phyloP scores from a whole-genome alignment of 2,113 vertebrate genomes.

The Podocnemis expansa region DNA sequence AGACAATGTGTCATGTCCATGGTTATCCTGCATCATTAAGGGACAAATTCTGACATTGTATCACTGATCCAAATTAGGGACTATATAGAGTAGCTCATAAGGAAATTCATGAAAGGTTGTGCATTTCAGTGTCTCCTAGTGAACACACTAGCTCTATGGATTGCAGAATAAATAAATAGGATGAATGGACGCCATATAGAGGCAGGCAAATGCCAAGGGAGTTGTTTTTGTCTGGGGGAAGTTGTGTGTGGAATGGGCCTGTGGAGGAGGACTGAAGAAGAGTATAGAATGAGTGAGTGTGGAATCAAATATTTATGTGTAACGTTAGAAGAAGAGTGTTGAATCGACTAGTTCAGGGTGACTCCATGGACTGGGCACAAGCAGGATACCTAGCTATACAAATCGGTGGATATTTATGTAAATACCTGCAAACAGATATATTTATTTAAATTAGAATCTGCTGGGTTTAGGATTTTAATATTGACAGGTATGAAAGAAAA shows the following conservation, averaged over 20 bases:
- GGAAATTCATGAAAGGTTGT: neutral
- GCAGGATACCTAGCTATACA: no score
- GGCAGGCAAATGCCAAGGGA: neutral
- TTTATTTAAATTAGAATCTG: no score
- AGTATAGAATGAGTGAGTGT: no score
- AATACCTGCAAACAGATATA: no score
- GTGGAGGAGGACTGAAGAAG: neutral
- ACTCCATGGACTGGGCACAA: neutral
- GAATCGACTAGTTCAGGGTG: no score
- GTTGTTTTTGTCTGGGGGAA: neutral
- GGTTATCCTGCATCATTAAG: neutral
- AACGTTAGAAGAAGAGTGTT: no score
- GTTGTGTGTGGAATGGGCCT: neutral
- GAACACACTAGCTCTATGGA: neutral
- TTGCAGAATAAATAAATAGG: neutral
- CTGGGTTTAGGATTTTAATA: no score
- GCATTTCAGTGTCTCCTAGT: neutral
- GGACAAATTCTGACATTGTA: neutral
- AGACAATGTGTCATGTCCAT: neutral
- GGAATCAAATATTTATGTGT: neutral
- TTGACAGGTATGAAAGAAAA: no score
- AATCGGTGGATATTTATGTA: no score
- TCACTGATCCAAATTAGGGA: neutral
- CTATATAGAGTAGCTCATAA: neutral
- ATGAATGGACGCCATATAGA: neutral